These are phyloP conservation scores for Poeciliopsis gracilis DNA, from an alignment of 2,797 vertebrate genomes.

Conservation along the genomic window DNA sequence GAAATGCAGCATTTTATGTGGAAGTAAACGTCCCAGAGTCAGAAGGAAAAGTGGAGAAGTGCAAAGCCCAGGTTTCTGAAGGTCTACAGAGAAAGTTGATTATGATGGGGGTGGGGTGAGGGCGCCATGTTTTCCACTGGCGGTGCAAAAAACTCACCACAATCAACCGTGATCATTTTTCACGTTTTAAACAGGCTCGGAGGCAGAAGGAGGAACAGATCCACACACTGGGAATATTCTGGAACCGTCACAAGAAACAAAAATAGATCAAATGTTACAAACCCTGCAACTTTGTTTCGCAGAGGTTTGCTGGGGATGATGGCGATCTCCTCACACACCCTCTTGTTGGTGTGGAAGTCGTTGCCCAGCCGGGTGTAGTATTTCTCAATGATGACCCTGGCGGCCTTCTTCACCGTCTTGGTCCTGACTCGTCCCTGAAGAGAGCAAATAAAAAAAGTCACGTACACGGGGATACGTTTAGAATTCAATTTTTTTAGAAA, in stretches of 20 bases:
- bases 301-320: conserved; percentile 98
- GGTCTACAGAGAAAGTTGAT: no score
- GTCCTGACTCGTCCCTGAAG: conserved; percentile 92
- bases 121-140: no score
- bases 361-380: conserved; percentile 97
- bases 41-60: no score
- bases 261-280: not conserved
- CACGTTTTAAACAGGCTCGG: not conserved
- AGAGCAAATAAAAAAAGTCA: not conserved
- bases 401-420: conserved; percentile 97
- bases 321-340: conserved; percentile 97
- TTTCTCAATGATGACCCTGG: conserved; percentile 96
- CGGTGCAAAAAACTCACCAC: not conserved
- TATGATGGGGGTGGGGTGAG: no score
- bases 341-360: conserved; percentile 97
- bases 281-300: conserved; percentile 98
- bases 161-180: not conserved
- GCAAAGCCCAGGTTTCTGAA: no score
- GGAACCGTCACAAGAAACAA: not conserved
- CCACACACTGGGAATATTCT: not conserved
- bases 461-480: not conserved
- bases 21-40: no score
- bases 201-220: not conserved
- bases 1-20: no score
- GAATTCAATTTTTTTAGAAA: not conserved